Evolutionary conservation across 2,888 invertebrate species (phyloP).

Genomic region (Noctua janthina): DNA sequence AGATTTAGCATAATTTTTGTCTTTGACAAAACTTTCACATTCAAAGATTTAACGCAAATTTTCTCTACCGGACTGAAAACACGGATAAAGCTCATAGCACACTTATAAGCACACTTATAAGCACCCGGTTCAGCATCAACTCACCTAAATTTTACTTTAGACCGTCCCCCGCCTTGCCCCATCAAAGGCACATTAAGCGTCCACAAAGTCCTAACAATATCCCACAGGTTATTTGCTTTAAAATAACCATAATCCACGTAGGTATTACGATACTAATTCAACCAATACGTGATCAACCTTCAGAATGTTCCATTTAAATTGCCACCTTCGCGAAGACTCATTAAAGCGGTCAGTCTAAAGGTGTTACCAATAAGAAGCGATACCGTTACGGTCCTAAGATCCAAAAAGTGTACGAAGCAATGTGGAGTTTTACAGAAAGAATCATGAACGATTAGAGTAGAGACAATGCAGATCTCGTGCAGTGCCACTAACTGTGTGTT

Average conservation of each 20-base stretch:
- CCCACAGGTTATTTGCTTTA: too few species aligned
- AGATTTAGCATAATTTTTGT: background rate
- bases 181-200: too few species aligned
- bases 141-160: too few species aligned
- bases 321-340: too few species aligned
- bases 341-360: too few species aligned
- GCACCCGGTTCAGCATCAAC: background rate
- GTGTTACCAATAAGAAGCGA: background rate
- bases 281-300: too few species aligned
- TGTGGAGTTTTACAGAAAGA: background rate
- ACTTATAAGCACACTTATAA: background rate
- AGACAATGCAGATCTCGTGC: too few species aligned
- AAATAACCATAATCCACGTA: too few species aligned
- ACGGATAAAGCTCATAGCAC: background rate
- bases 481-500: background rate
- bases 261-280: too few species aligned
- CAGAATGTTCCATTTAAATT: too few species aligned
- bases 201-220: too few species aligned
- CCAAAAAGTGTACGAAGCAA: background rate
- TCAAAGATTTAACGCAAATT: background rate
- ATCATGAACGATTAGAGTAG: background rate
- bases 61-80: background rate
- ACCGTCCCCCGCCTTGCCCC: too few species aligned
- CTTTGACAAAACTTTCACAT: slow-evolving; percentile 7
- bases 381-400: background rate